phyloP scores from a whole-genome alignment of 2,113 vertebrate genomes.

The Anguilla japonica region DNA sequence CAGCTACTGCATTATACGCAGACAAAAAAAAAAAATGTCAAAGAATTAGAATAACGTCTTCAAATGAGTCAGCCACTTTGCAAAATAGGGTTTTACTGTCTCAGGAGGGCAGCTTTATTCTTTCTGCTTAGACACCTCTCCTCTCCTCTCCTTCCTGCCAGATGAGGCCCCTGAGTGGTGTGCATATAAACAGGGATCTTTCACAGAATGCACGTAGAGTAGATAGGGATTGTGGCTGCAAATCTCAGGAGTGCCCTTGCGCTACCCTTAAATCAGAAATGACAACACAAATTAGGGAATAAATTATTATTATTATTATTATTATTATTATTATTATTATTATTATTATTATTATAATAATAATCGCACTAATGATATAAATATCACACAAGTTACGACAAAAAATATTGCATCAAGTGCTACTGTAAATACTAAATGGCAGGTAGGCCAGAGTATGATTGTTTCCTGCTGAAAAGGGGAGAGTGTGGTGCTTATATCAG shows the following conservation, averaged over 20 bases:
- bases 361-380: not conserved
- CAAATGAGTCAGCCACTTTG: not conserved
- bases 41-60: not conserved
- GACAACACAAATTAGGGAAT: not conserved
- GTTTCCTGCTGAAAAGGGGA: not conserved
- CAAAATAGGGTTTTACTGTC: not conserved
- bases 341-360: too few species aligned
- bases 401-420: not conserved
- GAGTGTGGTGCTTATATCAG: not conserved
- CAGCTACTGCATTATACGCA: not conserved
- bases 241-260: not conserved
- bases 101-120: not conserved
- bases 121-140: conserved; percentile 4
- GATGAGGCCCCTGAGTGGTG: not conserved
- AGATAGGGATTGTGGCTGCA: not conserved
- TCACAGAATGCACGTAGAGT: not conserved
- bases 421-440: not conserved
- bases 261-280: not conserved
- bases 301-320: not conserved
- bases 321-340: too few species aligned
- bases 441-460: not conserved
- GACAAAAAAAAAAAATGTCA: not conserved
- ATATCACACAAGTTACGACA: not conserved
- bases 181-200: not conserved
- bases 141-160: not conserved